These are phyloP conservation scores for Anthrax anthrax DNA, from an alignment of 2,888 invertebrate species.

Conservation along the genomic window DNA sequence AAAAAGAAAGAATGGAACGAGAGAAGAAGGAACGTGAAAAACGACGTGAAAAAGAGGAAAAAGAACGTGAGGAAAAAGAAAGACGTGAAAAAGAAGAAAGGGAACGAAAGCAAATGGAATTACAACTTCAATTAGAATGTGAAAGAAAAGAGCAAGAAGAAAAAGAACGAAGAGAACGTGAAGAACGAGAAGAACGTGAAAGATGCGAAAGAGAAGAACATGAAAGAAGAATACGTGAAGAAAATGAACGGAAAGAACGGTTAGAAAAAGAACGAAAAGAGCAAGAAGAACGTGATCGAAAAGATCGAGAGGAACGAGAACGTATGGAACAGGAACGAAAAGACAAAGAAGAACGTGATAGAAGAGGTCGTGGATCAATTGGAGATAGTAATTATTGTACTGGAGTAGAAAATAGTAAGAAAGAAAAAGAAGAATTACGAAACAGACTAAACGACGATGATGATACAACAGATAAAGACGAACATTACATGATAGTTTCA, in stretches of 20 bases:
- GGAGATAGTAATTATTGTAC: constrained; percentile 17
- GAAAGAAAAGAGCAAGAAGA: constrained; percentile 18
- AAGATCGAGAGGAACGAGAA: constrained; percentile 16
- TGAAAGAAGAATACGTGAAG: constrained; percentile 16
- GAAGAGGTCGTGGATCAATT: no score
- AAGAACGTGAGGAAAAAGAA: constrained; percentile 23
- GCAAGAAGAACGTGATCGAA: constrained; percentile 20
- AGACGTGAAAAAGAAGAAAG: constrained; percentile 23
- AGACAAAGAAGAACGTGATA: no score
- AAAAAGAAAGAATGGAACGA: constrained; percentile 19
- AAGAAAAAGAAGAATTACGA: constrained; percentile 22
- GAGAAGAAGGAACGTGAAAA: constrained; percentile 15
- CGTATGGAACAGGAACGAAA: constrained; percentile 12
- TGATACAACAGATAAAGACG: not conserved
- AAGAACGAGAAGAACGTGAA: constrained; percentile 11
- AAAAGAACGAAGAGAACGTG: constrained; percentile 19
- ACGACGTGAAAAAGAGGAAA: constrained; percentile 24
- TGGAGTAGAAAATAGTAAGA: constrained; percentile 27
- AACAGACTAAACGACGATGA: constrained; percentile 26
- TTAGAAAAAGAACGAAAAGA: constrained; percentile 23
- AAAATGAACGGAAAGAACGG: constrained; percentile 17
- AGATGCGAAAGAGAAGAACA: constrained; percentile 14
- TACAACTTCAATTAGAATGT: constrained; percentile 19
- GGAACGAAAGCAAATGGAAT: constrained; percentile 13
- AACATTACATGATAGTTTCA: constrained; percentile 16